Percentiles rank a stretch among this genome's conserved stretches.
These are phyloP conservation scores for Brachyhypopomus gauderio DNA, from an alignment of 2,113 vertebrate genomes.

Conservation along the genomic window DNA sequence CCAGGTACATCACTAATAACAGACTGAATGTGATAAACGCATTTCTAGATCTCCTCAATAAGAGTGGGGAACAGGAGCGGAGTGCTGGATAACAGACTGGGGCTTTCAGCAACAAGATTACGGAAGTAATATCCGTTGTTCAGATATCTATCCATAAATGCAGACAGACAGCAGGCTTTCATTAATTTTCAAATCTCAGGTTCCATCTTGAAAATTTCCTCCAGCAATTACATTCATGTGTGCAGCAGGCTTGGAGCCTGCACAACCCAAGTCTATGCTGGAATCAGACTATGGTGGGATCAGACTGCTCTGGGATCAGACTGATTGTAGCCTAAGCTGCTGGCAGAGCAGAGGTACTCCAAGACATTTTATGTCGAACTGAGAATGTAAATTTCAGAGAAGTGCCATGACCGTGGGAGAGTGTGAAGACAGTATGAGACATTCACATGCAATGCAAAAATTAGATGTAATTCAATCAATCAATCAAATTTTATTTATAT, in stretches of 20 bases:
- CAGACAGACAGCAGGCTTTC: constrained; percentile 45
- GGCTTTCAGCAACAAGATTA: constrained; percentile 47
- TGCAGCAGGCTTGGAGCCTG: constrained; percentile 31
- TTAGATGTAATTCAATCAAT: background rate
- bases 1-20: constrained; percentile 55
- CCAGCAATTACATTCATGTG: constrained; percentile 20
- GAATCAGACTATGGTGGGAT: constrained; percentile 1
- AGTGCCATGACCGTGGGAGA: background rate
- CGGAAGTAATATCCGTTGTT: constrained; percentile 73
- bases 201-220: constrained; percentile 48
- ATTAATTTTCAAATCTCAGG: constrained; percentile 56
- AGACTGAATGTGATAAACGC: constrained; percentile 23
- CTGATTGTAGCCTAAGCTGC: constrained; percentile 37
- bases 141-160: constrained; percentile 65
- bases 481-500: no score
- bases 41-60: constrained; percentile 71
- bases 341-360: constrained; percentile 42
- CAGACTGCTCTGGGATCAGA: constrained; percentile 24
- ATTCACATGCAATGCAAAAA: background rate
- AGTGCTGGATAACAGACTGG: constrained; percentile 55
- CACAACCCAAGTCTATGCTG: constrained; percentile 51
- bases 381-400: constrained; percentile 17
- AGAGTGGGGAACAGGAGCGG: constrained; percentile 46
- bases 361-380: background rate
- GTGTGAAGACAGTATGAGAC: background rate